Conservation (phyloP, 2,797 vertebrate genomes). For the Parotocinclus haroldoi region DNA sequence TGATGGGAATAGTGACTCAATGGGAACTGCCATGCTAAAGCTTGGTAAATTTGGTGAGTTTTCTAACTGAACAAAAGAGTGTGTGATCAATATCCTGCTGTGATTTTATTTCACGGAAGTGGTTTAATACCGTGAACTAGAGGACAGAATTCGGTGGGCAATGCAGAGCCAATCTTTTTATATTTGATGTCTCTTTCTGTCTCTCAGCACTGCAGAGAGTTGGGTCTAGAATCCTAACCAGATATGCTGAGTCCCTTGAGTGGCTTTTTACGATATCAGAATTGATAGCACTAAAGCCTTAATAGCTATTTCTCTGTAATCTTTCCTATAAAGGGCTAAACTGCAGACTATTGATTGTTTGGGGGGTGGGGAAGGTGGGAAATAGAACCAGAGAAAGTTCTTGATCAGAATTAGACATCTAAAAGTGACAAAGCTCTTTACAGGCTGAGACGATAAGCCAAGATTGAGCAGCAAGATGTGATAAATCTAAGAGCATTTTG, state of each 20-base stretch:
- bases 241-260: slow-evolving; percentile 73
- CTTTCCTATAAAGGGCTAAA: slow-evolving; percentile 82
- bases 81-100: slow-evolving; percentile 21
- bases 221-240: slow-evolving; percentile 68
- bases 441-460: slow-evolving; percentile 71
- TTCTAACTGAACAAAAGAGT: slow-evolving; percentile 31
- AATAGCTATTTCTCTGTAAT: slow-evolving; percentile 85
- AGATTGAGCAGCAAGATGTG: slow-evolving; percentile 70
- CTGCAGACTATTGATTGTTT: slow-evolving; percentile 81
- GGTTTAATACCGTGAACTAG: slow-evolving; percentile 51
- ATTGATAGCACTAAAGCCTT: slow-evolving; percentile 80
- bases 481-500: slow-evolving; percentile 61
- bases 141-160: slow-evolving; percentile 33
- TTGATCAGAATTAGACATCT: slow-evolving; percentile 78
- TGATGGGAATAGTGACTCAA: slow-evolving; percentile 48
- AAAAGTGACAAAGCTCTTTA: slow-evolving; percentile 77
- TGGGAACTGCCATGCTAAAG: slow-evolving; percentile 46
- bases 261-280: slow-evolving; percentile 78
- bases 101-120: slow-evolving; percentile 43
- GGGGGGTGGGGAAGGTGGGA: slow-evolving; percentile 54
- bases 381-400: slow-evolving; percentile 68
- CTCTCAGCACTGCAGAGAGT: slow-evolving; percentile 54
- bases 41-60: slow-evolving; percentile 42
- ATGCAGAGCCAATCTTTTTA: slow-evolving; percentile 31
- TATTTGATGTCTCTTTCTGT: slow-evolving; percentile 35